phyloP scores from a whole-genome alignment of 2,888 invertebrate species.

The Serripes groenlandicus region DNA sequence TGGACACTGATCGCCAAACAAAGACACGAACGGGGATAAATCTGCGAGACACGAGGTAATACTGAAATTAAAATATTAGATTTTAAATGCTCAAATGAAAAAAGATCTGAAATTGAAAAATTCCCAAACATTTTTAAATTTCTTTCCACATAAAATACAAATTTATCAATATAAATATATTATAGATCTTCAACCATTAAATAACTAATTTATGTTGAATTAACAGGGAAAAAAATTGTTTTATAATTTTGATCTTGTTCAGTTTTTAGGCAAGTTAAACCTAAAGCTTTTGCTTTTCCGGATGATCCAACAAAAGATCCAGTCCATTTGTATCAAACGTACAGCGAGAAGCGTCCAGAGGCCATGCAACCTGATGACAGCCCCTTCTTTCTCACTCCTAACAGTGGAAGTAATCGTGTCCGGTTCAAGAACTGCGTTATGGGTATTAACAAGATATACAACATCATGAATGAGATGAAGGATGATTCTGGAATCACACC shows the following conservation, averaged over 20 bases:
- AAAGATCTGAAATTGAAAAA: no score
- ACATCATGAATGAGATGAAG: constrained; percentile 45
- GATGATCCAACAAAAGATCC: constrained; percentile 5
- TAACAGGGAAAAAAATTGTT: no score
- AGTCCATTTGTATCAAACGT: constrained; percentile 30
- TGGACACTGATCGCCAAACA: constrained; percentile 33
- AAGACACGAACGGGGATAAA: constrained; percentile 54
- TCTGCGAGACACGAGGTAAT: constrained; percentile 35
- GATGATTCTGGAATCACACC: constrained; percentile 28
- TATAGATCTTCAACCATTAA: no score
- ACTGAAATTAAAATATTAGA: neutral
- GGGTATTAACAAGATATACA: constrained; percentile 43
- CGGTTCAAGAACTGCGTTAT: constrained; percentile 31
- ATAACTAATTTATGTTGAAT: no score
- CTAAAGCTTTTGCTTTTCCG: constrained; percentile 12
- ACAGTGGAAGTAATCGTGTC: neutral
- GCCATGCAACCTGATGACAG: constrained; percentile 6
- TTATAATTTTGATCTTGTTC: neutral
- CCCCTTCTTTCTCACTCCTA: constrained; percentile 27
- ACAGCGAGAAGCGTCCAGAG: constrained; percentile 23
- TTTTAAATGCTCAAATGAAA: no score
- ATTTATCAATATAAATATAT: no score
- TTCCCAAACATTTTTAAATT: no score
- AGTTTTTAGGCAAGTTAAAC: neutral
- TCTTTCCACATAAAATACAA: no score